Evolutionary conservation across 2,797 vertebrate genomes (phyloP).

Genomic region (Tympanoctomys barrerae): DNA sequence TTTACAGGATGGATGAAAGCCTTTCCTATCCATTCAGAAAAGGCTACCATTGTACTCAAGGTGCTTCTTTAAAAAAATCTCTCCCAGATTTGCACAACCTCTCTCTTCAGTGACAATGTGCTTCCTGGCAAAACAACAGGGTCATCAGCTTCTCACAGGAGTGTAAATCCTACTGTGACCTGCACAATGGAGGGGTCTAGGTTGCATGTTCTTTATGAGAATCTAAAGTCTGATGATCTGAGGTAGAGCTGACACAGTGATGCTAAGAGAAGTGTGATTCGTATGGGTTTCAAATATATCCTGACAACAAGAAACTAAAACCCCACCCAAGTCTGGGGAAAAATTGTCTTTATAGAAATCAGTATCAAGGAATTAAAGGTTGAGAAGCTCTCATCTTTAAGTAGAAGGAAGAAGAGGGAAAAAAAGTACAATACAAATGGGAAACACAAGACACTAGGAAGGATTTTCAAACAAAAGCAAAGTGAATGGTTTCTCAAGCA

Average conservation of each 20-base stretch:
- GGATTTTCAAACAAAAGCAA: neutral
- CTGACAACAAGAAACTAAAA: neutral
- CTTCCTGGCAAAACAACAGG: neutral
- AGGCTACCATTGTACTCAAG: neutral
- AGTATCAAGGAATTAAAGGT: neutral
- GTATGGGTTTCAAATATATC: neutral
- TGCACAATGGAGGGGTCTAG: neutral
- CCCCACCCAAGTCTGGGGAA: neutral
- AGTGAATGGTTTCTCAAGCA: neutral
- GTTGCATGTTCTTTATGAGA: neutral
- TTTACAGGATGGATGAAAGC: neutral
- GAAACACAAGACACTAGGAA: neutral
- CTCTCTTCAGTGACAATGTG: neutral
- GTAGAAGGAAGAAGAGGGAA: neutral
- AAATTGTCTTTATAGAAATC: neutral
- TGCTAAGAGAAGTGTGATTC: neutral
- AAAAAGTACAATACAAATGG: neutral
- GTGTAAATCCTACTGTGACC: neutral
- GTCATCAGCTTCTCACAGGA: neutral
- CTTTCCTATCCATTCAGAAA: neutral
- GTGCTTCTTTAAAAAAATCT: neutral
- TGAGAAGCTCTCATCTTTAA: neutral
- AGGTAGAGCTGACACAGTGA: neutral
- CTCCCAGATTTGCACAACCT: neutral
- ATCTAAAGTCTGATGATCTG: neutral